These are phyloP conservation scores for Tauraco erythrolophus DNA, from an alignment of 2,113 vertebrate genomes.

Conservation along the genomic window DNA sequence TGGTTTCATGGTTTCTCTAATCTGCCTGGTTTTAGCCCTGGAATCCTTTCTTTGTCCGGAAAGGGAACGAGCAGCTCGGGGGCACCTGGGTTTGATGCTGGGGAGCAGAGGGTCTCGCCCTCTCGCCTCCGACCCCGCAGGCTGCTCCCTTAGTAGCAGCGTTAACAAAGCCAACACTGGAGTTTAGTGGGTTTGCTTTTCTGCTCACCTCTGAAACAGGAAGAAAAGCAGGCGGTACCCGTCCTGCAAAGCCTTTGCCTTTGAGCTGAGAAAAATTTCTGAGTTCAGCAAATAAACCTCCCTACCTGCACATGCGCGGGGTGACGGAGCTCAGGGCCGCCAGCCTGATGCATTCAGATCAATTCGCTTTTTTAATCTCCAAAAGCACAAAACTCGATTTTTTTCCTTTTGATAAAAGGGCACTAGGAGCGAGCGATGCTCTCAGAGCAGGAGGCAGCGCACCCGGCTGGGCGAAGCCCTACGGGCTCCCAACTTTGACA, in stretches of 20 bases:
- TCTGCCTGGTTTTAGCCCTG: not conserved
- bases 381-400: not conserved
- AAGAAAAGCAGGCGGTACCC: not conserved
- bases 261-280: not conserved
- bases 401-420: fast-evolving
- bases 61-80: fast-evolving
- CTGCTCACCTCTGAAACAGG: not conserved
- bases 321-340: fast-evolving
- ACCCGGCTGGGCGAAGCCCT: not conserved
- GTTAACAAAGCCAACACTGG: not conserved
- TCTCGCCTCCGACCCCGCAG: fast-evolving
- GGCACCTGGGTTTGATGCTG: fast-evolving
- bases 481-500: not conserved
- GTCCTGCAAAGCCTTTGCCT: not conserved
- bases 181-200: not conserved
- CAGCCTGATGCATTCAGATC: not conserved
- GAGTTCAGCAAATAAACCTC: not conserved
- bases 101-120: not conserved
- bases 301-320: fast-evolving
- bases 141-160: not conserved
- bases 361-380: not conserved
- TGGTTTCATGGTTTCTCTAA: not conserved
- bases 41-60: not conserved
- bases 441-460: not conserved
- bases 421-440: not conserved